A percentile compares a stretch with the other conserved stretches of the same genome.
These are phyloP conservation scores for Drosophila auraria DNA, from an alignment of 1,140 invertebrate species.

Conservation along the genomic window DNA sequence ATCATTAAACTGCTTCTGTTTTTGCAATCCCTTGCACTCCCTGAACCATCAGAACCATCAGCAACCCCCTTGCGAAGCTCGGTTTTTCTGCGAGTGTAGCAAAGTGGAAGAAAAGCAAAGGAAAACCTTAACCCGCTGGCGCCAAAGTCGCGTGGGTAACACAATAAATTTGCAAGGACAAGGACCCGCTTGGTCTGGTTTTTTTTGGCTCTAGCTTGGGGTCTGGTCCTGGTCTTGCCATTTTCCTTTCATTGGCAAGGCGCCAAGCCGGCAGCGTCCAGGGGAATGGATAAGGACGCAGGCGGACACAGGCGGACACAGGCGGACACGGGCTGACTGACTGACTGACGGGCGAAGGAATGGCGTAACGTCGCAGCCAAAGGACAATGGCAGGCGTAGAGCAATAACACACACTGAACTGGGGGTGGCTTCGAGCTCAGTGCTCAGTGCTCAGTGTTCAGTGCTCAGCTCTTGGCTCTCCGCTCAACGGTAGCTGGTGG, in stretches of 20 bases:
- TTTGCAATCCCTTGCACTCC: slow-evolving; percentile 4
- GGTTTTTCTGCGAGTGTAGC: slow-evolving; percentile 35
- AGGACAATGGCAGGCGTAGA: slow-evolving; percentile 73
- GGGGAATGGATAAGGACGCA: slow-evolving; percentile 36
- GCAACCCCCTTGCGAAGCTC: neutral
- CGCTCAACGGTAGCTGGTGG: slow-evolving; percentile 73
- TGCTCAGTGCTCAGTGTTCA: slow-evolving; percentile 32
- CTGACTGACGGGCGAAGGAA: neutral
- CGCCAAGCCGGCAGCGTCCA: slow-evolving; percentile 54
- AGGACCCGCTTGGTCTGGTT: slow-evolving; percentile 43
- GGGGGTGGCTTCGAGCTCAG: slow-evolving; percentile 55
- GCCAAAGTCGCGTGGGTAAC: slow-evolving; percentile 76
- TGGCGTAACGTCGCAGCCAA: slow-evolving; percentile 12
- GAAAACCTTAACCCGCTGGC: slow-evolving; percentile 75
- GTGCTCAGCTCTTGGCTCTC: too few species aligned
- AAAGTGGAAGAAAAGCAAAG: slow-evolving; percentile 44
- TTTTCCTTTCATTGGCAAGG: slow-evolving; percentile 57
- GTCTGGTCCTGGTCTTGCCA: neutral
- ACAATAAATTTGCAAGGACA: slow-evolving; percentile 79
- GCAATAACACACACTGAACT: slow-evolving; percentile 66
- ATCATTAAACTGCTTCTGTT: slow-evolving; percentile 26
- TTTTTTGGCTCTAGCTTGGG: neutral
- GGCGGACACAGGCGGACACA: slow-evolving; percentile 21
- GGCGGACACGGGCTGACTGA: slow-evolving; percentile 5
- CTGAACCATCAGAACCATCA: neutral